Base-by-base conservation (phyloP, 1,140 invertebrate species). In the Bursaphelenchus mucronatus region DNA sequence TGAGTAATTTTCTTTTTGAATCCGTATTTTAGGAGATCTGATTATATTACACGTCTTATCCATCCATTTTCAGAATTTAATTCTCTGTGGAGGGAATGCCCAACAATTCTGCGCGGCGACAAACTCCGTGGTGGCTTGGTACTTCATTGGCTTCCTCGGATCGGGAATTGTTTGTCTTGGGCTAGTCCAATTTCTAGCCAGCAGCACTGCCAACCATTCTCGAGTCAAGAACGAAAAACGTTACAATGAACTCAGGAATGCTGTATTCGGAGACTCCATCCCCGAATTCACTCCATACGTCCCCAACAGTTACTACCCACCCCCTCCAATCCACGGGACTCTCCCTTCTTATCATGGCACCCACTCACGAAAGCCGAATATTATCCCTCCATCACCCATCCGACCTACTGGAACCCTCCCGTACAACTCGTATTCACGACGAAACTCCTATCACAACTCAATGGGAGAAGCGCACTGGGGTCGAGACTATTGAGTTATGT, bases 131-230 rank as follows among this genome's bases (percentile, higher is more conserved):
- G 46, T 76, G 15, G 50, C 73, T 4, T 76, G 74, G 73, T 76
- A 79, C 46, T 50, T 73, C 30, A 58, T 76, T 44, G 74, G 76
- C 49, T 69, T 73, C 55, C 30, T 76, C 21, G 76, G 76, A 10
- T 44, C 62, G 6, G 40, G 76, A 10, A 70, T 76, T 44, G 61
- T 76, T 41, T 66, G 59, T 52, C 19, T 76, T 1, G 75, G 75
- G 7, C 55, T 76, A 85, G 83, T 92, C 19, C 91, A 95, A 76
- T 97, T 95, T 81, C 84, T 97, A 52, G 94, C 95, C 88, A 93
- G 90, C 79, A 84, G 96, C 47, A 88, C 92, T 0, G 90, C 92
- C 1, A 96, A 96, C 78, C 96, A 96, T 80, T 91, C 91, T 13
- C 90, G 95, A 55, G 57, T 59, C 11, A 59, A 45, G 11, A 69